Conservation (phyloP, 2,888 invertebrate genomes). For the Crematogaster levior region DNA sequence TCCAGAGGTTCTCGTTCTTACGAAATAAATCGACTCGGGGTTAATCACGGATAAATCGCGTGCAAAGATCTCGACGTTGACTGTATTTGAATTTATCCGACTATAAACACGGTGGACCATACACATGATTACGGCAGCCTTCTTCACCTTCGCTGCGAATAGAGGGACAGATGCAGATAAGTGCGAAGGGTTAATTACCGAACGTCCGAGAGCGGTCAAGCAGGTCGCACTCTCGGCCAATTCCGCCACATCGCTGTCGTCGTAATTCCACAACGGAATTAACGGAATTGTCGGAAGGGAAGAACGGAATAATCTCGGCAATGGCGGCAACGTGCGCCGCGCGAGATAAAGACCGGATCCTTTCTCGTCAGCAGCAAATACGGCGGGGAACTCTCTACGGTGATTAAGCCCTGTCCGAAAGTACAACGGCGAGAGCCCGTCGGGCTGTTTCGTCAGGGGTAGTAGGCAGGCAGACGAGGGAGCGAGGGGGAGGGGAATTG, state of each 20-base stretch:
- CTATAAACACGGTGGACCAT: slow-evolving; percentile 23
- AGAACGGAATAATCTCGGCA: slow-evolving; percentile 69
- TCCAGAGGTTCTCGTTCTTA: background rate
- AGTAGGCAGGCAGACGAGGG: slow-evolving; percentile 46
- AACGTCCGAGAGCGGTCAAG: slow-evolving; percentile 43
- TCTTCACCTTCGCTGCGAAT: slow-evolving; percentile 22
- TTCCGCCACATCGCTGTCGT: slow-evolving; percentile 44
- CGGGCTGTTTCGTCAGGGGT: slow-evolving; percentile 60
- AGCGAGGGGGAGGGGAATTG: slow-evolving; percentile 29
- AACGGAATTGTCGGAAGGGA: slow-evolving; percentile 67
- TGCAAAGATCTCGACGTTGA: background rate
- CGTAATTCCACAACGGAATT: slow-evolving; percentile 68
- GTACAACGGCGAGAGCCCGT: slow-evolving; percentile 65
- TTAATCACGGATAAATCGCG: background rate
- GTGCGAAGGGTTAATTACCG: slow-evolving; percentile 50
- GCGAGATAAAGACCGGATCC: slow-evolving; percentile 72
- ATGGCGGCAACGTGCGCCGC: slow-evolving; percentile 70
- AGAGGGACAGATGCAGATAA: slow-evolving; percentile 26
- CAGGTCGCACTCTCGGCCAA: slow-evolving; percentile 38
- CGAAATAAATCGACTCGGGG: background rate
- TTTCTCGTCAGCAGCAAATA: slow-evolving; percentile 66
- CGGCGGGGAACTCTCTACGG: slow-evolving; percentile 67
- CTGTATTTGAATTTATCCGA: slow-evolving; percentile 14
- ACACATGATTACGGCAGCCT: slow-evolving; percentile 27
- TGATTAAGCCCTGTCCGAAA: slow-evolving; percentile 74